Conservation (phyloP, 2,888 invertebrate species). For the Lissocephala sabroskyi region DNA sequence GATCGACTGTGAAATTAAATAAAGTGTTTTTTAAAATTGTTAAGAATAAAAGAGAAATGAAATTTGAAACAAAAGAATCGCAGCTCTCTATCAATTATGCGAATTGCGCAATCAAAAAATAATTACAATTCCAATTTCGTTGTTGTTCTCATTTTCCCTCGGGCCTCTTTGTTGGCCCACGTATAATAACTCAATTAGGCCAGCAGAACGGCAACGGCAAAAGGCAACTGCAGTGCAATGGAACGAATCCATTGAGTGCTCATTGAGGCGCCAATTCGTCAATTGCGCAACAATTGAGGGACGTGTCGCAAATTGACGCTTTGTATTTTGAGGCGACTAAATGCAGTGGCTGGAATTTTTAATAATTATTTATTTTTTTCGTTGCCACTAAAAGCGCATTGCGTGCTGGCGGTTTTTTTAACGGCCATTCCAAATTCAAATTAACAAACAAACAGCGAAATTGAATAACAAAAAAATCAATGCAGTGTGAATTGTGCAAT, state of each 20-base stretch:
- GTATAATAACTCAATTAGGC: conserved; percentile 41
- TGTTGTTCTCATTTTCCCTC: not conserved
- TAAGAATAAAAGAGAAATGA: no score
- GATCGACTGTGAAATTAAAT: no score
- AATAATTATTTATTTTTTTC: not conserved
- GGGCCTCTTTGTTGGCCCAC: conserved; percentile 5
- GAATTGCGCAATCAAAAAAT: conserved; percentile 22
- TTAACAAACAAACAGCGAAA: conserved; percentile 4
- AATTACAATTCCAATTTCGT: conserved; percentile 1
- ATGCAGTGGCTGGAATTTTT: not conserved
- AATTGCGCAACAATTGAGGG: conserved; percentile 1
- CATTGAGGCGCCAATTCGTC: conserved; percentile 25
- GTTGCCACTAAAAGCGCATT: not conserved
- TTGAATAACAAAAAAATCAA: no score
- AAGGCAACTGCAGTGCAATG: conserved; percentile 13
- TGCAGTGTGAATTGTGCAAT: conserved; percentile 11
- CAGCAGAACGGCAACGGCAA: not conserved
- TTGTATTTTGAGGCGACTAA: conserved; percentile 6
- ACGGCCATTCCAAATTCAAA: no score
- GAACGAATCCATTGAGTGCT: conserved; percentile 23
- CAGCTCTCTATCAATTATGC: conserved; percentile 7
- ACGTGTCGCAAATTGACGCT: not conserved
- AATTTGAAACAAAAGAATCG: no score
- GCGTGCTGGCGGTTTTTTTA: no score
- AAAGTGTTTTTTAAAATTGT: no score